Conservation (phyloP, 2,888 invertebrate species). For the Blomia tropicalis region DNA sequence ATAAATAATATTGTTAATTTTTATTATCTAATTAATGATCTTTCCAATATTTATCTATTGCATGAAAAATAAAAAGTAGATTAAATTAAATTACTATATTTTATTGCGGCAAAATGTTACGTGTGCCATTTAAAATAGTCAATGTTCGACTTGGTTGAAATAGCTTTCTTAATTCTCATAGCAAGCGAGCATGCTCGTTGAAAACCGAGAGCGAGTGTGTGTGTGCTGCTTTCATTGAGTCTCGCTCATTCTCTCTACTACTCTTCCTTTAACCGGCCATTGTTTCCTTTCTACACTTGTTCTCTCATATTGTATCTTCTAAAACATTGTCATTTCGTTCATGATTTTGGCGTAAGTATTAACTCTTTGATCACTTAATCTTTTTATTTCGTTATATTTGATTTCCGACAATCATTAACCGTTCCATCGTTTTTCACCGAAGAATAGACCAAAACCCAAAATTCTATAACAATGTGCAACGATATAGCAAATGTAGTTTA, state of each 20-base stretch:
- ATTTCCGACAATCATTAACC: background rate
- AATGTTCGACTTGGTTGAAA: background rate
- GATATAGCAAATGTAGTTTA: conserved; percentile 8
- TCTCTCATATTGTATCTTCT: no score
- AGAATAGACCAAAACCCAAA: background rate
- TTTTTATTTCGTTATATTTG: background rate
- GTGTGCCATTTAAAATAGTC: no score
- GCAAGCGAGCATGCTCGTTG: background rate
- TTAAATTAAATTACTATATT: no score
- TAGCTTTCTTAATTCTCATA: background rate
- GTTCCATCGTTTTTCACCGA: conserved; percentile 8
- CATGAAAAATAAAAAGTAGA: background rate
- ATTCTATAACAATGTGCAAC: conserved; percentile 10
- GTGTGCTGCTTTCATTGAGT: background rate
- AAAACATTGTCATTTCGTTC: no score
- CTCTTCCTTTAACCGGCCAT: background rate
- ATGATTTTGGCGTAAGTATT: conserved; percentile 9
- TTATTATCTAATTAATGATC: conserved; percentile 18
- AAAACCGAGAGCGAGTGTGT: no score
- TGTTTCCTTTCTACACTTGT: background rate
- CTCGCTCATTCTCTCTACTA: background rate
- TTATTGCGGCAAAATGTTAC: no score
- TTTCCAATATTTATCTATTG: background rate
- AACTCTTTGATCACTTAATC: background rate
- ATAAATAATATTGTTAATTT: conserved; percentile 32